Base-by-base conservation (phyloP, 2,797 vertebrate genomes). In the Orestias chungarensis region DNA sequence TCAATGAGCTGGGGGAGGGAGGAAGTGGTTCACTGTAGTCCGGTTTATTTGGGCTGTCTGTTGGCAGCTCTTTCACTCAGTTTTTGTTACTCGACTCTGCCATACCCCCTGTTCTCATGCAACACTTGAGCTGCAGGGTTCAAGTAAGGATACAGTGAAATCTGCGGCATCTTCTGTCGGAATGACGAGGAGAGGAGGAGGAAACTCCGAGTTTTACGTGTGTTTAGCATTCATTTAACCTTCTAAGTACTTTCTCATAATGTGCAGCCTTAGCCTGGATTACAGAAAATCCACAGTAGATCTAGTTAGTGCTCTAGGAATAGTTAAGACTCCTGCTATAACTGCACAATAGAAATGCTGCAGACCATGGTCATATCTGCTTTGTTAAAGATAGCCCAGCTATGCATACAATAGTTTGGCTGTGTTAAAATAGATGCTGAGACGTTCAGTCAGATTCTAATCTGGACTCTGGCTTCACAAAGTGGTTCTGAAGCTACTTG, bases 11-110 rank as follows among this genome's bases (percentile, higher is more conserved):
- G 91, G 89, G 85, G 87, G 85, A 86, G 87, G n/a, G 92, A 94
- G 92, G 94, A 95, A 95, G 90, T 86, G 89, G 95, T 95, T 95
- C 94, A 95, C 95, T 96, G 93, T 94, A 93, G 92, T 84, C 74
- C 69, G 75, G 64, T 95, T 96, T 93, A 93, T 93, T 93, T 91
- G 90, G 82, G 85, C 83, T 91, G 86, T 95, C 90, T 95, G 72
- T 88, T 93, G 88, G 84, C 78, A 70, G 84, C 85, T 88, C 87
- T 90, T 89, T 92, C 72, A 82, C 88, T 92, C 80, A 67, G n/a
- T 84, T 85, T 84, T 78, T 85, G 31, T 57, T 70, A 82, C 86
- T 83, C 70, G 11, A 29, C 59, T 69, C 78, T 68, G 81, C 88
- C 86, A 74, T 92, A 91, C 92, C 86, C 86, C 87, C 90, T 90